phyloP scores from a whole-genome alignment of 2,888 invertebrate genomes.

The Prosapia bicincta region DNA sequence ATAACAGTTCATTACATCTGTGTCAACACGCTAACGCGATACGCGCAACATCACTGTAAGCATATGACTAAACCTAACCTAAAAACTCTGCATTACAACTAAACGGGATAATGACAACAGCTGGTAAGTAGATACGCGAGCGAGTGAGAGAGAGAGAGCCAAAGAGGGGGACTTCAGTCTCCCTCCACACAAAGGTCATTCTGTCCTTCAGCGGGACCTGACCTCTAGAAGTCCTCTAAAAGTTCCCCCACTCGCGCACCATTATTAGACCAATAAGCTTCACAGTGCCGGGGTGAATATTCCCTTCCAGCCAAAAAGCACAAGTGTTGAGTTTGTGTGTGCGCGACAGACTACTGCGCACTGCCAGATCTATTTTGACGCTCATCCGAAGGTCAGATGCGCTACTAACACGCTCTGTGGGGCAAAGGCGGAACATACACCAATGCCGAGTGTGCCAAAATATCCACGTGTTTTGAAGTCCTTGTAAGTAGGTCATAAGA shows the following conservation, averaged over 20 bases:
- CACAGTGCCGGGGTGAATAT: neutral
- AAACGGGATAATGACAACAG: constrained; percentile 9
- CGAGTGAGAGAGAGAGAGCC: neutral
- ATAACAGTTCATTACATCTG: neutral
- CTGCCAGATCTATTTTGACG: neutral
- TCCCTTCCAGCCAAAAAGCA: constrained; percentile 2
- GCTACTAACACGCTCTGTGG: neutral
- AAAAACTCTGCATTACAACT: neutral
- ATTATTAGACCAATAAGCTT: neutral
- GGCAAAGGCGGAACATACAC: neutral
- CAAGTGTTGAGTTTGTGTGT: neutral
- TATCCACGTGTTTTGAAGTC: neutral
- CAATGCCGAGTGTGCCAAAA: neutral
- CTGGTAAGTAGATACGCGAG: neutral
- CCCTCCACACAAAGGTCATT: neutral
- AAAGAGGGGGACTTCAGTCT: neutral
- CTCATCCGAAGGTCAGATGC: neutral
- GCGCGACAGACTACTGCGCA: neutral
- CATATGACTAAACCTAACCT: neutral
- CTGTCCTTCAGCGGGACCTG: neutral
- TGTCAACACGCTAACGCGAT: too few species aligned
- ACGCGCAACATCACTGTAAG: neutral
- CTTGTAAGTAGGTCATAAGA: neutral
- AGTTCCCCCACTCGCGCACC: neutral
- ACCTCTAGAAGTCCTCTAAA: neutral